Base-by-base conservation (phyloP, 2,888 invertebrate species). In the Acanthopleura granulata region DNA sequence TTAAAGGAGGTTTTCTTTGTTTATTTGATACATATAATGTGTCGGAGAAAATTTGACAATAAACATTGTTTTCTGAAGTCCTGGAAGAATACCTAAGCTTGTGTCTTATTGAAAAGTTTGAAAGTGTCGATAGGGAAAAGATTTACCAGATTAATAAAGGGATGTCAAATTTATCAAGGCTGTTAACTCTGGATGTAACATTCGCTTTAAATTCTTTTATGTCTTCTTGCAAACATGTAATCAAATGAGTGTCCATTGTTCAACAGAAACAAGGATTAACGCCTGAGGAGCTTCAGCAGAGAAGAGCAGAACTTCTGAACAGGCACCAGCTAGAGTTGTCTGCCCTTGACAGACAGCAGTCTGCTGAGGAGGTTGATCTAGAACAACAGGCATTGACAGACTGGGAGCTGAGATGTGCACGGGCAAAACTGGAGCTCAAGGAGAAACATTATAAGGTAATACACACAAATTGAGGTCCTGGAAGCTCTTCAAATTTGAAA, bases 371-470 rank as follows among this genome's bases (percentile, higher is more conserved):
- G 80, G 78, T 78, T 27, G 81, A 82, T 11, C 82, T 86, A 11
- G 84, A 87, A 77, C 77, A 79, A 14, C 84, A 83, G 9, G 87
- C 88, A 1, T 81, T 87, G n/a, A 80, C 85, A 22, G 88, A 89
- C 80, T 89, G 89, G 88, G 88, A 89, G 77, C 86, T 88, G 0
- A 77, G 79, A 40, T 88, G 82, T 80, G 88, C 88, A n/a, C 80
- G 85, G n/a, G 88, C 88, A 51, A 88, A 89, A 75, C 84, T 89
- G 11, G 83, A 86, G 30, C 79, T 88, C 49, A 88, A 87, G 80
- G 88, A 89, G 75, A 87, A 83, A 77, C 89, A 89, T 76, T 89
- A 89, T 81, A 88, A 87, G 86, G 89, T 89, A 75, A 70, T 40
- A 40, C 40, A 40, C 40, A 40, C 4, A 40, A 6, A 9, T 9